Evolutionary conservation across 2,797 vertebrate species (phyloP), one percentile per base, ranked within the genome.

Genomic region (Danio kyathit): DNA sequence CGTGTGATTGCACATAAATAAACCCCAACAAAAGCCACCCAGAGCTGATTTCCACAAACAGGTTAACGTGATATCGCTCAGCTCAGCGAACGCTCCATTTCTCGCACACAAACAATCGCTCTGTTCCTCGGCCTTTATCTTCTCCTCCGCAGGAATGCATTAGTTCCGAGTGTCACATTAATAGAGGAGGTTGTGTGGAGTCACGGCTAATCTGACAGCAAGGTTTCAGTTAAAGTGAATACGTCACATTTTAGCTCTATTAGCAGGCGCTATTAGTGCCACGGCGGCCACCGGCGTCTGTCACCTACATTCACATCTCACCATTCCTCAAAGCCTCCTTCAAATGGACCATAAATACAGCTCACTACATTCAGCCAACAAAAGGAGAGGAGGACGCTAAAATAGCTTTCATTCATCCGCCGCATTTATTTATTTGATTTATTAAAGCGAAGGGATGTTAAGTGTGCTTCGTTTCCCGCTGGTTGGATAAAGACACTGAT

Each of bases 221-320:
- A 91, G 92, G 92, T 91, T 93, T 94, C 89, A 89, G 89, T 92
- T 93, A 92, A 94, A 92, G 91, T 89, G 90, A 92, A 93, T 88
- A 92, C 90, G 90, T 92, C 92, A 92, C 85, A 91, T 89, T 92
- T 89, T 88, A 83, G 87, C 93, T 92, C 91, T 94, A 94, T 94
- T 94, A 93, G 90, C 91, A 91, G 90, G 89, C 87, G 88, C 92
- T 88, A 90, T 92, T 92, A 92, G 92, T 91, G 92, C 91, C 92
- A 89, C 88, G 84, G 87, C 78, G 91, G 90, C 91, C 91, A 19
- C 51, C 85, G 66, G 84, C 86, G 84, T 84, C 88, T 92, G 93
- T 94, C 94, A 94, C 91, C 93, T 92, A 91, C 88, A 90, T 90
- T 92, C 91, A 90, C 87, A 91, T 90, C 91, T 78, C 66, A 84